Conservation (phyloP, 2,888 invertebrate genomes). For the Anoplius nigerrimus region DNA sequence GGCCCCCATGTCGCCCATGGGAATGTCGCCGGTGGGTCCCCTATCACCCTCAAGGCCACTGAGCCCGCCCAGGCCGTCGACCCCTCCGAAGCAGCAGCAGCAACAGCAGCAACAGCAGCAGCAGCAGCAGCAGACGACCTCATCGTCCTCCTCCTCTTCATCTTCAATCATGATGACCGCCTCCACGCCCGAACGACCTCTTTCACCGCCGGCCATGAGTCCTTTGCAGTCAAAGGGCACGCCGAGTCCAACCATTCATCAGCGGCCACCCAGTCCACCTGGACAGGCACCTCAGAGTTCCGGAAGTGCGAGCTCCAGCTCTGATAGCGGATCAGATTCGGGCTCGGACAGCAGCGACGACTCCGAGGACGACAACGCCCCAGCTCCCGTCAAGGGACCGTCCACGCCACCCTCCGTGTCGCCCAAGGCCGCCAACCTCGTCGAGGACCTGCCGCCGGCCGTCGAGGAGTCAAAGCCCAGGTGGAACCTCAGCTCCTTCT, state of each 20-base stretch:
- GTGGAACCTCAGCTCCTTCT: slow-evolving; percentile 73
- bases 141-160: background rate
- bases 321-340: slow-evolving; percentile 80
- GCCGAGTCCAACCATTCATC: slow-evolving; percentile 40
- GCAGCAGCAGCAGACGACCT: background rate
- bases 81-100: slow-evolving; percentile 48
- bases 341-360: slow-evolving; percentile 79
- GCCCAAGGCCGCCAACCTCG: slow-evolving; percentile 55
- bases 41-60: slow-evolving; percentile 62
- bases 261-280: slow-evolving; percentile 73
- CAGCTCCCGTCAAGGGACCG: slow-evolving; percentile 70
- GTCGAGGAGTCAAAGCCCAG: slow-evolving; percentile 75
- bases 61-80: slow-evolving; percentile 50
- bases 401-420: slow-evolving; percentile 67
- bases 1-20: slow-evolving; percentile 77
- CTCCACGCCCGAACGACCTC: slow-evolving; percentile 42
- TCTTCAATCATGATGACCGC: background rate
- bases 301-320: slow-evolving; percentile 79
- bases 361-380: slow-evolving; percentile 74
- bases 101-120: too few species aligned
- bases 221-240: slow-evolving; percentile 36
- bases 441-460: slow-evolving; percentile 65
- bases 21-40: slow-evolving; percentile 64
- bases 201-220: slow-evolving; percentile 52
- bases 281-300: slow-evolving; percentile 76